Conservation (phyloP, 2,113 vertebrate species). For the Barnardius zonarius region DNA sequence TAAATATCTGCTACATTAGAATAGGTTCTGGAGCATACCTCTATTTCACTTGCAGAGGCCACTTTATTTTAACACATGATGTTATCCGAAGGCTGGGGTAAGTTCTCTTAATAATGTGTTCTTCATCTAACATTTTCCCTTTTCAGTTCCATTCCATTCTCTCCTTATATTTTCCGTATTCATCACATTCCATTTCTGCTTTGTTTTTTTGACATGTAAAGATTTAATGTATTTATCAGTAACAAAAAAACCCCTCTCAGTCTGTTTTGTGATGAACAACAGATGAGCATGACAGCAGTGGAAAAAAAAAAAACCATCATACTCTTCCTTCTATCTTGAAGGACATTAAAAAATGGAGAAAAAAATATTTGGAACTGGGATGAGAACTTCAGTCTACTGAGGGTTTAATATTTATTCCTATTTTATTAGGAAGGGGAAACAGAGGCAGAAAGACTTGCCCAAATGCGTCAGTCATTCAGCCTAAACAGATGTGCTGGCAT, state of each 20-base stretch:
- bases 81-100: not conserved
- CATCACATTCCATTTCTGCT: not conserved
- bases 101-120: not conserved
- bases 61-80: not conserved
- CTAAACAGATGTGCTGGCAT: constrained; percentile 50
- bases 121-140: not conserved
- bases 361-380: not conserved
- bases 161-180: not conserved
- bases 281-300: constrained; percentile 14
- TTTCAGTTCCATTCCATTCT: not conserved
- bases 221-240: not conserved
- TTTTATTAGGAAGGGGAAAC: constrained; percentile 49
- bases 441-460: constrained; percentile 13
- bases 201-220: not conserved
- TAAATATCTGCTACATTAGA: not conserved
- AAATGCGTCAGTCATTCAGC: not conserved
- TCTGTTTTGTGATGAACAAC: constrained; percentile 37
- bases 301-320: not conserved
- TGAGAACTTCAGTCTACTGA: not conserved
- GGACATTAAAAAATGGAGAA: not conserved
- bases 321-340: not conserved
- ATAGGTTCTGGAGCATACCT: not conserved
- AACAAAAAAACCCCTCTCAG: not conserved
- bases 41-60: not conserved
- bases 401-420: constrained; percentile 47